Percentiles rank a stretch among this genome's conserved stretches.
phyloP scores from a whole-genome alignment of 2,797 vertebrate species.

The Glossophaga mutica region DNA sequence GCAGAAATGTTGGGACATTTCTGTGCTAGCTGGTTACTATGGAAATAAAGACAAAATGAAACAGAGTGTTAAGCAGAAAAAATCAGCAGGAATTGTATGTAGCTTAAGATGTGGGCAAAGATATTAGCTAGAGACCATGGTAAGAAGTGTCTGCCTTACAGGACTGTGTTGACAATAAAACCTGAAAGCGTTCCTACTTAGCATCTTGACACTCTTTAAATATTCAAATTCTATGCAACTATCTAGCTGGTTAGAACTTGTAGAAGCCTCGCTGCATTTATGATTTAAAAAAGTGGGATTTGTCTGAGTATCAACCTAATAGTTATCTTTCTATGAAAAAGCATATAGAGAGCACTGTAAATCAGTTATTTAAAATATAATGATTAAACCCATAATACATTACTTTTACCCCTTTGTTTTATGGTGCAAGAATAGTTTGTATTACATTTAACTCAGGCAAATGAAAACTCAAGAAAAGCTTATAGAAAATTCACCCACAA shows the following conservation, averaged over 20 bases:
- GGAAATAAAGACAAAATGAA: slow-evolving; percentile 33
- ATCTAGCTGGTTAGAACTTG: neutral
- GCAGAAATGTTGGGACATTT: neutral
- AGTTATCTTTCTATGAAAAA: neutral
- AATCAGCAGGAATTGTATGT: neutral
- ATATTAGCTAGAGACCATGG: neutral
- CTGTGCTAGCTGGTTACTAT: neutral
- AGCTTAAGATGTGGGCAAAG: neutral
- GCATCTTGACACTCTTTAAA: neutral
- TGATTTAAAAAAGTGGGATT: neutral
- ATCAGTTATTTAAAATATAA: neutral
- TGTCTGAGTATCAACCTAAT: neutral
- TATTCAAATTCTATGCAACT: neutral
- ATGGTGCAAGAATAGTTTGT: neutral
- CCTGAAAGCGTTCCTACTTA: neutral
- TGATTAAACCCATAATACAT: neutral
- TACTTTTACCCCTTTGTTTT: neutral
- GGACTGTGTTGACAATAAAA: neutral
- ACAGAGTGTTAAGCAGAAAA: neutral
- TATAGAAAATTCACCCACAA: neutral
- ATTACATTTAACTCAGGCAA: neutral
- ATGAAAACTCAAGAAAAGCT: neutral
- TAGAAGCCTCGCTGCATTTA: neutral
- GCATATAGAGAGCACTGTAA: neutral
- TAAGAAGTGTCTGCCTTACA: neutral